Conservation (phyloP, 2,113 vertebrate genomes). For the Cyanoderma ruficeps region DNA sequence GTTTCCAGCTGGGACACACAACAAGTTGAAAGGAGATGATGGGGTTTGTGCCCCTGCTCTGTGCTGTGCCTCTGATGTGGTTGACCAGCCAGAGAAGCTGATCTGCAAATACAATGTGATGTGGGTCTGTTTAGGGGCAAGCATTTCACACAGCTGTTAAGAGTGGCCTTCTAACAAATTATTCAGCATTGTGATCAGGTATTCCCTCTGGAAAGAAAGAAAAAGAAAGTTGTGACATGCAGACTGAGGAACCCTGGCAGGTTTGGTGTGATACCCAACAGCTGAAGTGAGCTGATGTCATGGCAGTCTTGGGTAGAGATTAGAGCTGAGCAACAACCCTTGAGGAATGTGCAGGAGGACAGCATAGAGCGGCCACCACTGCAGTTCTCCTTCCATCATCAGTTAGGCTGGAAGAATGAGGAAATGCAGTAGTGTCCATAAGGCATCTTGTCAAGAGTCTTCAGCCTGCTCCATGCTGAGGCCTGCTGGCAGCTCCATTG, state of each 20-base stretch:
- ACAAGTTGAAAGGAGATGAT: neutral
- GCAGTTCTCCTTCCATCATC: neutral
- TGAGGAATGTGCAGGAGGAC: neutral
- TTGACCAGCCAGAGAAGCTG: neutral
- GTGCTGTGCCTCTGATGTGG: neutral
- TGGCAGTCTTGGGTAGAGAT: accelerated
- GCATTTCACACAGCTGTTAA: neutral
- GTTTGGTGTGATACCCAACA: neutral
- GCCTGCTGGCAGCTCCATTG: neutral
- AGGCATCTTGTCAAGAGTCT: neutral
- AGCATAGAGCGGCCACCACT: neutral
- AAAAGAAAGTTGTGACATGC: neutral
- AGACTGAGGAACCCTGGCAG: neutral
- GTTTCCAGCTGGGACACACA: neutral
- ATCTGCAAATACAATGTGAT: neutral
- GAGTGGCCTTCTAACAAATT: neutral
- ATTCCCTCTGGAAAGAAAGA: neutral
- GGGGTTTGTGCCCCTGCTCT: neutral
- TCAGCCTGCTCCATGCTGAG: neutral
- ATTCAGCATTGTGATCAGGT: neutral
- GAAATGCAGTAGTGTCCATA: neutral
- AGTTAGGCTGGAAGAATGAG: neutral
- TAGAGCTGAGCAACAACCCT: neutral
- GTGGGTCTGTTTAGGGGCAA: neutral
- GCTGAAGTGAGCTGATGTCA: neutral